Evolutionary conservation across 2,888 invertebrate genomes (phyloP), one percentile per base, ranked within the genome.

Genomic region (Agrochola litura): DNA sequence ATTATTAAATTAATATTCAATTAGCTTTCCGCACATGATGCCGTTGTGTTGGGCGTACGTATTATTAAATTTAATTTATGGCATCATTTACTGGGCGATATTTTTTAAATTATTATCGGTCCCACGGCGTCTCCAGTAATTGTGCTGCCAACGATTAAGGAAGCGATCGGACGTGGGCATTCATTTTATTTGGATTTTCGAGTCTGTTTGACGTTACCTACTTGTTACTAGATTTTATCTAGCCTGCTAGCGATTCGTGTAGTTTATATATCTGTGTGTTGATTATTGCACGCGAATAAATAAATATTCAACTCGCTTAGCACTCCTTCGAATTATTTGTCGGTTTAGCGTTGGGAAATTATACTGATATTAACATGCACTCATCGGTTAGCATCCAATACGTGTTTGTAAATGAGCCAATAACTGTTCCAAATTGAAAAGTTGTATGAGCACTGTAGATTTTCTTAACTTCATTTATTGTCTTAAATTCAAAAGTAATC

Each of bases 1-100:
- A 95, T 95, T 94, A 93, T 94, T 92, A 96, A 96, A 96, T 96
- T 96, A 96, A 96, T 96, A 96, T 96, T 96, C 96, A 96, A 96
- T 96, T 96, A 96, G 96, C 96, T 96, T 95, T 96, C 96, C 95
- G 96, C 96, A 96, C 96, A 96, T 96, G 95, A 95, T 93, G 93
- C 94, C 91, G 94, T 93, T 93, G 91, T 92, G 92, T 92, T 95
- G 95, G 96, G 95, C 96, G 95, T 95, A 93, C 91, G 95, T 95
- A 93, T 96, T 96, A 96, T 96, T 96, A 96, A 95, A 94, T 94
- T 94, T 89, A 95, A 96, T 96, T 96, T 96, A 96, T 96, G 92
- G 95, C 96, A 95, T 96, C 95, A 96, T 96, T 96, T 96, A 94
- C 93, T 91, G 92, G 92, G 93, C 94, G 93, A 96, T 95, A 95